Evolutionary conservation across 2,113 vertebrate genomes (phyloP).

Genomic region (Tetrax tetrax): DNA sequence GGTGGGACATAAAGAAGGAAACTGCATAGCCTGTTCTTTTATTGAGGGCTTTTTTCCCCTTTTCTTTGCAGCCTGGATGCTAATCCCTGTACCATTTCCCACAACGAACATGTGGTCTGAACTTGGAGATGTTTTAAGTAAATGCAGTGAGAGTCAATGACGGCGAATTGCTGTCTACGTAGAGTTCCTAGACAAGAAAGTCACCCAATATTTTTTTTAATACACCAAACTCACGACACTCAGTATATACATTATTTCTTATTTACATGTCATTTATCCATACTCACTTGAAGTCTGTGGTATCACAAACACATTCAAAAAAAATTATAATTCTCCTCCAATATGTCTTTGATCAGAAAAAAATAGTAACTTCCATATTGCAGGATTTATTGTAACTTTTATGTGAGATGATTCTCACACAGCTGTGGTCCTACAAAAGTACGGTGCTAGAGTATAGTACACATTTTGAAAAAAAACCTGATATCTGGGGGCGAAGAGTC

Average conservation of each 20-base stretch:
- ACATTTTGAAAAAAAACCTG: conserved; percentile 78
- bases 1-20: background rate
- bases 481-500: conserved; percentile 74
- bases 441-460: conserved; percentile 80
- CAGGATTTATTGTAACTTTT: background rate
- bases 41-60: background rate
- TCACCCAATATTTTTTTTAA: background rate
- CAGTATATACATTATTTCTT: background rate
- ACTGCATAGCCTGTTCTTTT: background rate
- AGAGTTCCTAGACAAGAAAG: background rate
- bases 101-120: background rate
- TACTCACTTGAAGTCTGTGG: background rate
- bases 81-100: background rate
- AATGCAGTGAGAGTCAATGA: background rate
- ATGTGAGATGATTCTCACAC: background rate
- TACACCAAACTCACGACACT: background rate
- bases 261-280: background rate
- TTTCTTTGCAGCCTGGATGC: background rate
- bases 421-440: background rate
- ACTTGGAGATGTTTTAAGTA: background rate
- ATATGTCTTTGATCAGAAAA: background rate
- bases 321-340: background rate
- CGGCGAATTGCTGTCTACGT: background rate
- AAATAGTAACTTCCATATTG: background rate
- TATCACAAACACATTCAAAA: background rate